Evolutionary conservation across 2,888 invertebrate species (phyloP), one percentile per base, ranked within the genome.

Genomic region (Erpobdella octoculata): DNA sequence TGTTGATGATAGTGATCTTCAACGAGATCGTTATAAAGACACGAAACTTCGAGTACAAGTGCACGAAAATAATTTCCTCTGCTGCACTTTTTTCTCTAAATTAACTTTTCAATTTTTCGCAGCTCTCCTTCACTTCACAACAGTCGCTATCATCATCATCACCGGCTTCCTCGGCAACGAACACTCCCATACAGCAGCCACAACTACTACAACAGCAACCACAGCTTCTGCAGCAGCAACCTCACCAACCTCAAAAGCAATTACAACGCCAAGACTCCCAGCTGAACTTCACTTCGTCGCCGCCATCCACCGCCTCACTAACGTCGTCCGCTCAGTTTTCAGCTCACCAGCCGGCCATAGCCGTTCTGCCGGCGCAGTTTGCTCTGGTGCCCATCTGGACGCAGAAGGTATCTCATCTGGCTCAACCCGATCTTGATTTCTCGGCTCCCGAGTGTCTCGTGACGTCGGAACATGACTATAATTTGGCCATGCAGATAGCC

Each of bases 401-500:
- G 53, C 89, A 91, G 75, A 89, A 93, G 80, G 86, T 90, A 73
- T 89, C 95, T 0, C 93, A 92, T 85, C 89, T 93, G 87, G 89
- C 90, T 6, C 97, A 98, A 84, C 94, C 96, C 0, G 91, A 92
- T 85, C 87, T 97, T 74, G 95, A 97, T 84, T 97, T 89, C 81
- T 78, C 87, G 89, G 96, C 97, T 70, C 97, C 97, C 0, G 97
- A 97, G 86, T 89, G 91, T 61, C 94, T 96, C 84, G 87, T 4
- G 4, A 25, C 53, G 6, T 3, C 3, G 8, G 53, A 28, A 9
- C 12, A 12, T 53, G 6, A 53, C 5, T 53, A 25, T 28, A 9
- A 5, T 53, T 53, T 53, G n/a, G 8, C 53, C 5, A 25, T 28
- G 21, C 28, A 21, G 2, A 25, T 53, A 1, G 53, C 53, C 8